phyloP scores from a whole-genome alignment of 1,140 invertebrate species.

The Drosophila rhopaloa region DNA sequence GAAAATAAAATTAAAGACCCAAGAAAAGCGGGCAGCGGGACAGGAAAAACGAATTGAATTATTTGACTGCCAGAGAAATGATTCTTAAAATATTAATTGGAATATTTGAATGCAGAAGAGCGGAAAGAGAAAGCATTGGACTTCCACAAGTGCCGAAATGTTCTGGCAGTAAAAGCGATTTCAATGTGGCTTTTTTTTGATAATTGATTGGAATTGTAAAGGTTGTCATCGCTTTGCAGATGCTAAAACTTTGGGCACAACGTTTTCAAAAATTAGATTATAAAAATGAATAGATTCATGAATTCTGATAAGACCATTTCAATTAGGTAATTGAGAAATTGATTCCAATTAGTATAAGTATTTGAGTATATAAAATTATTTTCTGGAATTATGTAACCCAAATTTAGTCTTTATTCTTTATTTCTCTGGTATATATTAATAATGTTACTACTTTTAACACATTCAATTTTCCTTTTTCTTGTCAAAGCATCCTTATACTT shows the following conservation, averaged over 20 bases:
- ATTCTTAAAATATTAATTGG: constrained; percentile 22
- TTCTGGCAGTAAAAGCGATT: background rate
- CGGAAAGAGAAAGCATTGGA: background rate
- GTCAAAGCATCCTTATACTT: background rate
- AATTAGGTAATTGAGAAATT: too few species aligned
- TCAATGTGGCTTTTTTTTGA: background rate
- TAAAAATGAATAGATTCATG: too few species aligned
- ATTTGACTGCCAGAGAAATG: constrained; percentile 21
- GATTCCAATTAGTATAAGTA: too few species aligned
- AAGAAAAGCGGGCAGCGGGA: background rate
- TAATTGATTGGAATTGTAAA: background rate
- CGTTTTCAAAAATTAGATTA: too few species aligned
- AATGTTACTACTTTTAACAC: too few species aligned
- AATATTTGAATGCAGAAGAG: constrained; percentile 23
- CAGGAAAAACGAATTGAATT: constrained; percentile 28
- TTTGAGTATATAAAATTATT: too few species aligned
- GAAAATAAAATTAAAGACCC: constrained; percentile 24
- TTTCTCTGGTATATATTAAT: too few species aligned
- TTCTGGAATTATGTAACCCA: too few species aligned
- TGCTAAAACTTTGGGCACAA: too few species aligned
- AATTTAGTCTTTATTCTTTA: too few species aligned
- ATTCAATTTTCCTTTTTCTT: background rate
- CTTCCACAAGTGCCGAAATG: constrained; percentile 6
- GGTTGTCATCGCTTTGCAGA: background rate
- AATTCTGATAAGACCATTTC: too few species aligned